Evolutionary conservation across 2,888 invertebrate genomes (phyloP).

Genomic region (Sarcophaga caerulescens): DNA sequence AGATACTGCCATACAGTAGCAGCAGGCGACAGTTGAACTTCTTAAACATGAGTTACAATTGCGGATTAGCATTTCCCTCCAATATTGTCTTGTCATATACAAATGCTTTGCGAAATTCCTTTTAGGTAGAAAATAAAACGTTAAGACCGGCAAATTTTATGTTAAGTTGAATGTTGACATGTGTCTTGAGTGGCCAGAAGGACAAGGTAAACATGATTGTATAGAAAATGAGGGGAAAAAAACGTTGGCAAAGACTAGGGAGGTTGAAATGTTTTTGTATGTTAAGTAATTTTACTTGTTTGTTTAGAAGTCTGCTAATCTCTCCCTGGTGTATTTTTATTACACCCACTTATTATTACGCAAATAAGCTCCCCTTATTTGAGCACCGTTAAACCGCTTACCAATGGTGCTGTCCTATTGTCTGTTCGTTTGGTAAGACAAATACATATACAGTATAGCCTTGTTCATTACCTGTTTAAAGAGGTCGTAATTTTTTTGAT

Average conservation of each 20-base stretch:
- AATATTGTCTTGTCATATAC: neutral
- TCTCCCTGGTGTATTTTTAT: constrained; percentile 78
- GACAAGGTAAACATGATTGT: neutral
- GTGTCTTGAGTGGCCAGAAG: neutral
- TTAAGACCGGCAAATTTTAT: neutral
- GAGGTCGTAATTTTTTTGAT: constrained; percentile 14
- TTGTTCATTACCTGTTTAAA: neutral
- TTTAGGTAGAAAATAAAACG: no score
- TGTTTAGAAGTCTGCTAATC: constrained; percentile 72
- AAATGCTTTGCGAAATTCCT: constrained; percentile 20
- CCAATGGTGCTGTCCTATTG: neutral
- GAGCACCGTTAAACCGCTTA: neutral
- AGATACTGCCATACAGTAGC: no score
- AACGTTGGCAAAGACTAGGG: neutral
- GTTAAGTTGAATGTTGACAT: neutral
- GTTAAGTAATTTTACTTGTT: constrained; percentile 54
- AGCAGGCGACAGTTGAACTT: neutral
- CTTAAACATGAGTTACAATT: neutral
- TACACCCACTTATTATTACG: constrained; percentile 76
- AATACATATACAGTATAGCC: constrained; percentile 9
- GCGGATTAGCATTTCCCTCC: no score
- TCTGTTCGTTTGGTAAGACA: constrained; percentile 17
- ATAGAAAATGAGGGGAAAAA: neutral
- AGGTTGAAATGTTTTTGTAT: constrained; percentile 29
- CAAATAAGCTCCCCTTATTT: constrained; percentile 20